These are phyloP conservation scores for Pseudotriccus pelzelni DNA, from an alignment of 2,797 vertebrate genomes.

Conservation along the genomic window DNA sequence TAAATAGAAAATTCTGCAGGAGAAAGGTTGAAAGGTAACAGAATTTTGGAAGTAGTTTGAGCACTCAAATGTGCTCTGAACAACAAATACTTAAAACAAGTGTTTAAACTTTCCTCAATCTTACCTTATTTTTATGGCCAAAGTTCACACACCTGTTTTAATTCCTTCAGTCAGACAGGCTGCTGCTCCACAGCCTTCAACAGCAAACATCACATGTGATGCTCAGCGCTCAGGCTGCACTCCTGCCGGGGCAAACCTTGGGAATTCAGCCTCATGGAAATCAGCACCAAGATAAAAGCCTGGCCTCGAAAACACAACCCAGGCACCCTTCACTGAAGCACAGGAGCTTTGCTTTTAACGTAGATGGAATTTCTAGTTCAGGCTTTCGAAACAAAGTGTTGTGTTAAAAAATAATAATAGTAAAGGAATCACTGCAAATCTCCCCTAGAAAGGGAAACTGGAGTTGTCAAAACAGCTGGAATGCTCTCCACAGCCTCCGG, in stretches of 20 bases:
- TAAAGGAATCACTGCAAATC: neutral
- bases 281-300: neutral
- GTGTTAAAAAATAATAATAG: neutral
- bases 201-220: neutral
- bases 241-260: neutral
- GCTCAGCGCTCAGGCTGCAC: neutral
- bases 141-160: neutral
- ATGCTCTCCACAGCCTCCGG: neutral
- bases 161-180: neutral
- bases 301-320: neutral
- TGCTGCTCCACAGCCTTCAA: neutral
- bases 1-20: slow-evolving; percentile 2
- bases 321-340: neutral
- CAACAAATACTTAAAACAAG: neutral
- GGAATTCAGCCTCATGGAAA: neutral
- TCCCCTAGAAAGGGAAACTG: neutral
- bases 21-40: slow-evolving; percentile 1
- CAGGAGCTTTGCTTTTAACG: neutral
- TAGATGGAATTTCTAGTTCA: neutral
- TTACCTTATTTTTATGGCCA: neutral
- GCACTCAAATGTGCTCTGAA: neutral
- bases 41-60: neutral
- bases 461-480: neutral
- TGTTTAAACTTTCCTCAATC: neutral
- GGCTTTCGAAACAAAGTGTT: neutral